A percentile compares a stretch with the other conserved stretches of the same genome.
Evolutionary conservation across 30 jellyfish, hydroid and myxozoan genomes (phyloP).

Genomic region (Chironex yamaguchii): DNA sequence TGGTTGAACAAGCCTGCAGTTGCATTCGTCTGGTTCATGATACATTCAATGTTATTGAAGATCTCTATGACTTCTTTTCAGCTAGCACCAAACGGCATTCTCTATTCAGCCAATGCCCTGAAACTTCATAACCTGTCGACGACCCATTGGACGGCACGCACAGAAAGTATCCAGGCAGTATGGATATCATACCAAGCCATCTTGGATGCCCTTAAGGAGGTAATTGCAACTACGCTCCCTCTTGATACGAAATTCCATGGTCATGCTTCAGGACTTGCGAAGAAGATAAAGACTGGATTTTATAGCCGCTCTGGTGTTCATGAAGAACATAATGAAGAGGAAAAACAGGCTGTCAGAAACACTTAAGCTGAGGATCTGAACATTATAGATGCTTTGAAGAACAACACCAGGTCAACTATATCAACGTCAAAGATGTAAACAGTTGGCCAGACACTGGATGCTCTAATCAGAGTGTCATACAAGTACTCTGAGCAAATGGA

Average conservation of each 20-base stretch:
- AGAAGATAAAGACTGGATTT: background rate
- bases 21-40: too few species aligned
- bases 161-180: slow-evolving; percentile 38
- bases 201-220: slow-evolving; percentile 41
- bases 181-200: slow-evolving; percentile 45
- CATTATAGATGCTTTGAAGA: too few species aligned
- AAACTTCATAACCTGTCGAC: too few species aligned
- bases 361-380: slow-evolving; percentile 12
- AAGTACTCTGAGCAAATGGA: too few species aligned
- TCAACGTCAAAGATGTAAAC: too few species aligned
- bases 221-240: too few species aligned
- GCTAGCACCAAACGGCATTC: too few species aligned
- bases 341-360: slow-evolving; percentile 1
- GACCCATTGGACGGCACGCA: too few species aligned
- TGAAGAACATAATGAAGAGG: slow-evolving; percentile 6
- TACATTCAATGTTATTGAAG: slow-evolving; percentile 41
- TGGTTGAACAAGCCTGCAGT: slow-evolving; percentile 39
- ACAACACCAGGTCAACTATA: too few species aligned
- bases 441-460: too few species aligned
- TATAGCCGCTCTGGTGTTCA: slow-evolving; percentile 12
- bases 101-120: too few species aligned
- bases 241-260: slow-evolving; percentile 16
- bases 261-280: slow-evolving; percentile 20
- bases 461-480: too few species aligned
- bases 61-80: slow-evolving; percentile 23